A percentile compares a stretch with the other conserved stretches of the same genome.
Conservation (phyloP, 1,140 invertebrate genomes). For the Cotesia glomerata region DNA sequence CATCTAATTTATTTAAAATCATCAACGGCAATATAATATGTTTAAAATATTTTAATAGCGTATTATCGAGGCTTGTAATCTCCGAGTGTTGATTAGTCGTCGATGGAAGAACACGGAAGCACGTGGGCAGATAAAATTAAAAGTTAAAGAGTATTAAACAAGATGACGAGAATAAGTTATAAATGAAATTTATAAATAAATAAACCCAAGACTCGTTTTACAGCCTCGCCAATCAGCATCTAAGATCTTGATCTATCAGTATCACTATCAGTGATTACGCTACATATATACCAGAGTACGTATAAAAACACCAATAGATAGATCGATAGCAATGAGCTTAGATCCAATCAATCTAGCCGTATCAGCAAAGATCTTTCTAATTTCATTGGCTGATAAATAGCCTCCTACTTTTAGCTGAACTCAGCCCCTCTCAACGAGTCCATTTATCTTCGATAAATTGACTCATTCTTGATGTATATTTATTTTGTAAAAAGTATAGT, state of each 20-base stretch:
- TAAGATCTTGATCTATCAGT: conserved; percentile 35
- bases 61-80: conserved; percentile 18
- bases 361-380: background rate
- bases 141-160: conserved; percentile 3
- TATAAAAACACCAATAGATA: background rate
- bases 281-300: background rate
- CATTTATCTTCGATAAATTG: conserved; percentile 34
- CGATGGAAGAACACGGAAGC: conserved; percentile 12
- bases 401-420: background rate
- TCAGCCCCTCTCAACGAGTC: background rate
- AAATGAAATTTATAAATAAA: conserved; percentile 8
- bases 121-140: conserved; percentile 19
- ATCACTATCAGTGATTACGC: conserved; percentile 33
- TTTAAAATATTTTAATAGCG: conserved; percentile 20
- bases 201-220: background rate
- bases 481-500: background rate
- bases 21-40: background rate
- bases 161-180: background rate
- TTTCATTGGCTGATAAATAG: background rate
- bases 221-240: background rate
- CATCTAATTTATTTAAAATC: too few relatives aligned
- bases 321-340: conserved; percentile 24
- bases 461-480: conserved; percentile 28
- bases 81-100: conserved; percentile 16
- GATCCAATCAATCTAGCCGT: conserved; percentile 33